Evolutionary conservation across 2,888 invertebrate species (phyloP).

Genomic region (Archaeoteleia sp.): DNA sequence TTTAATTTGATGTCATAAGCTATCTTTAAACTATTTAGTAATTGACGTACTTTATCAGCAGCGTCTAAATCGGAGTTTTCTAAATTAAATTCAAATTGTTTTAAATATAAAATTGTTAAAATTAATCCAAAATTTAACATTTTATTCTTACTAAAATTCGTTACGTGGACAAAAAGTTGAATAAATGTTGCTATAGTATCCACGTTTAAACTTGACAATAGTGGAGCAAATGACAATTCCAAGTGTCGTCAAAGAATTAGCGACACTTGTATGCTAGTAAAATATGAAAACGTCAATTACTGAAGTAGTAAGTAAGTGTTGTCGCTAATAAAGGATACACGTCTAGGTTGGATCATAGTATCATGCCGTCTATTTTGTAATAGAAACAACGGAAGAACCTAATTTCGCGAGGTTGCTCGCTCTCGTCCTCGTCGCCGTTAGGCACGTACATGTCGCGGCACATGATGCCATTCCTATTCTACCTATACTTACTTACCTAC

Average conservation of each 20-base stretch:
- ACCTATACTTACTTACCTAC: conserved; percentile 64
- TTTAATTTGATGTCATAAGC: no score
- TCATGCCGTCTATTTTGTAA: conserved; percentile 74
- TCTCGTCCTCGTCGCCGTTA: conserved; percentile 64
- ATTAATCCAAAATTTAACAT: no score
- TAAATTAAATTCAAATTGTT: no score
- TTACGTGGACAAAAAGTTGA: no score
- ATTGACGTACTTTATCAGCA: no score
- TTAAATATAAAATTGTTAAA: no score
- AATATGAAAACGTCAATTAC: conserved; percentile 39
- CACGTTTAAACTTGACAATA: no score
- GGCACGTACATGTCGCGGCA: conserved; percentile 64
- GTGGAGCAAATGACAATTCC: no score
- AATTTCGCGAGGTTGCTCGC: conserved; percentile 68
- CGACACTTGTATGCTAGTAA: conserved; percentile 8
- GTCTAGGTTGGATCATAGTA: conserved; percentile 63
- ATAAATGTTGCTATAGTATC: no score
- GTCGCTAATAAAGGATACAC: conserved; percentile 50
- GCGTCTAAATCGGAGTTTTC: no score
- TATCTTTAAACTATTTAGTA: no score
- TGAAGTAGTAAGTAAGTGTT: conserved; percentile 45
- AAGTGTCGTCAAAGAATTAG: not conserved
- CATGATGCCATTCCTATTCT: conserved; percentile 64
- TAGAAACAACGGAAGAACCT: conserved; percentile 75
- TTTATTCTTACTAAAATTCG: no score